Conservation (phyloP, 2,113 vertebrate species). For the Plestiodon gilberti region DNA sequence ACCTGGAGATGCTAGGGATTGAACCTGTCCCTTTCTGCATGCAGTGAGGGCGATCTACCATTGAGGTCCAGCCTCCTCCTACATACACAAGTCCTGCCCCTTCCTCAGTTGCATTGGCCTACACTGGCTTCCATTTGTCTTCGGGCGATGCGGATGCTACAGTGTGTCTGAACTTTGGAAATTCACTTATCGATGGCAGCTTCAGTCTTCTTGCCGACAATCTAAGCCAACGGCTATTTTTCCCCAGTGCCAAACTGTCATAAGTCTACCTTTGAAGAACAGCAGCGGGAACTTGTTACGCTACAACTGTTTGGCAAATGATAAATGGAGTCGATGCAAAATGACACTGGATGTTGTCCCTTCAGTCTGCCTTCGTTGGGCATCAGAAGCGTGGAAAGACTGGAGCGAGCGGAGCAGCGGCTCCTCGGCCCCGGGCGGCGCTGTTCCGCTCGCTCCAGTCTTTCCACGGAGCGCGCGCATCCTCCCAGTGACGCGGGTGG, state of each 20-base stretch:
- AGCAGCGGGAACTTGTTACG: constrained; percentile 4
- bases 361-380: background rate
- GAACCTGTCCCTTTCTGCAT: no score
- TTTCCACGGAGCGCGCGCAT: no score
- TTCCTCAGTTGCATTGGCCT: no score
- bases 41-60: no score
- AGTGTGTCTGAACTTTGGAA: background rate
- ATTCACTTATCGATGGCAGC: background rate
- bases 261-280: background rate
- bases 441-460: no score
- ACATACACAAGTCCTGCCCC: background rate
- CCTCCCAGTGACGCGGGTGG: no score
- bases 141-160: background rate
- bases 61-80: background rate
- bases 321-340: rapidly evolving
- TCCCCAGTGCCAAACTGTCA: background rate
- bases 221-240: rapidly evolving
- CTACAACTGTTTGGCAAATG: background rate
- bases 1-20: no score
- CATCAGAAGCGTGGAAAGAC: no score
- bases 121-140: background rate
- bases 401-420: no score
- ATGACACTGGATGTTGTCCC: background rate
- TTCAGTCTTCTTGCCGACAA: background rate
- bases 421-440: no score